Evolutionary conservation across 2,888 invertebrate genomes (phyloP).

Genomic region (Lasioglossum morio): DNA sequence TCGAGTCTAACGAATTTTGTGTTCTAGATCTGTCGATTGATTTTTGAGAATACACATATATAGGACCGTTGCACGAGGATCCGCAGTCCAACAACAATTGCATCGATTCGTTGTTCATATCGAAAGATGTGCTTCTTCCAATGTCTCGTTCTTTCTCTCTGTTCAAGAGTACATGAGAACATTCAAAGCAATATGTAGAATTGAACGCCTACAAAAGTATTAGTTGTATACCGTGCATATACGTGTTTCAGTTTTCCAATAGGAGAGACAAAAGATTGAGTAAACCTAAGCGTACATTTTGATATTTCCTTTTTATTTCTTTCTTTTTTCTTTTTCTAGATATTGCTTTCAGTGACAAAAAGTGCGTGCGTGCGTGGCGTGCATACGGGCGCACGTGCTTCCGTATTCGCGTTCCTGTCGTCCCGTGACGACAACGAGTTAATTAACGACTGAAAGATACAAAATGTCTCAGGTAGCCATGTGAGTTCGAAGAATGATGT

Average conservation of each 20-base stretch:
- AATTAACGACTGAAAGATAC: conserved; percentile 72
- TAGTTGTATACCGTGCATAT: conserved; percentile 35
- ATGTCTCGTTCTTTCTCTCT: conserved; percentile 45
- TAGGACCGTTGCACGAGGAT: background rate
- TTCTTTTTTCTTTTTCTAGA: conserved; percentile 39
- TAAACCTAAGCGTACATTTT: conserved; percentile 51
- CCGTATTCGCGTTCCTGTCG: conserved; percentile 19
- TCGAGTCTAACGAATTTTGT: background rate
- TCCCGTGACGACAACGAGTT: conserved; percentile 36
- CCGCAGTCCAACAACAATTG: conserved; percentile 39
- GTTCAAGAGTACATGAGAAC: conserved; percentile 42
- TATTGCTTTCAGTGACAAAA: conserved; percentile 60
- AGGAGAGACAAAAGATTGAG: conserved; percentile 61
- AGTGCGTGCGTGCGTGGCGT: conserved; percentile 24
- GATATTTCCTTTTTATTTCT: conserved; percentile 31
- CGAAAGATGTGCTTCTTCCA: conserved; percentile 74
- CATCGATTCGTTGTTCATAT: conserved; percentile 68
- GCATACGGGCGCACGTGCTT: conserved; percentile 16
- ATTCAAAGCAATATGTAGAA: conserved; percentile 62
- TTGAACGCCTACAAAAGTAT: conserved; percentile 44
- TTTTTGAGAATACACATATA: background rate
- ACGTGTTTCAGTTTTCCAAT: conserved; percentile 41
- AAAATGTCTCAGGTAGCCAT: conserved; percentile 72
- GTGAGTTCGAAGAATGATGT: conserved; percentile 56
- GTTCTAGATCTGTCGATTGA: background rate